These are phyloP conservation scores for Nomada goodeniana DNA, from an alignment of 2,888 invertebrate genomes.

Conservation along the genomic window DNA sequence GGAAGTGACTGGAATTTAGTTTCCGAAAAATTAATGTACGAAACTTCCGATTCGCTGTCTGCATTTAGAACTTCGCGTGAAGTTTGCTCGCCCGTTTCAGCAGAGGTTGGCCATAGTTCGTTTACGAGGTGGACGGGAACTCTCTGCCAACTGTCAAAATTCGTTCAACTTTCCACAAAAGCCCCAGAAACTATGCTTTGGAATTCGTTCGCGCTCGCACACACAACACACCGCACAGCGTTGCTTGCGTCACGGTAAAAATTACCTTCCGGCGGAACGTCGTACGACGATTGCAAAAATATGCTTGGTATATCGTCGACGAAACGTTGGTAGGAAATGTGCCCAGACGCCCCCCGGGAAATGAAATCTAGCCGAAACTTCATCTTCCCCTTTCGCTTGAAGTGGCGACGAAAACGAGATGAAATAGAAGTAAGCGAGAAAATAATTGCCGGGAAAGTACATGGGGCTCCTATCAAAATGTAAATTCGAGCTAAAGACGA, in stretches of 20 bases:
- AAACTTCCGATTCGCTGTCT: neutral
- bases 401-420: neutral
- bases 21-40: neutral
- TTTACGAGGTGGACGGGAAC: slow-evolving; percentile 10
- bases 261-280: slow-evolving; percentile 19
- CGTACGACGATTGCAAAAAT: slow-evolving; percentile 12
- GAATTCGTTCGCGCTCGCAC: slow-evolving; percentile 23
- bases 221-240: neutral
- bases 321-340: slow-evolving; percentile 13
- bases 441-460: neutral
- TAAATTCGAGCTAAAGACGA: neutral
- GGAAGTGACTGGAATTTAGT: neutral
- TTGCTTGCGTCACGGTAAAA: neutral
- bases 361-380: slow-evolving; percentile 1
- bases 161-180: slow-evolving; percentile 40
- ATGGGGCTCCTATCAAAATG: neutral
- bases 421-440: neutral
- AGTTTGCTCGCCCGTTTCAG: slow-evolving; percentile 22
- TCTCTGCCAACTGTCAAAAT: slow-evolving; percentile 39
- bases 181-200: slow-evolving; percentile 36
- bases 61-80: slow-evolving; percentile 16
- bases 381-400: neutral
- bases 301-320: slow-evolving; percentile 5
- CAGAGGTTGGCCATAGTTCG: neutral
- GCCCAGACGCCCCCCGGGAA: neutral